Evolutionary conservation across 2,888 invertebrate genomes (phyloP).

Genomic region (Phyllotreta cruciferae): DNA sequence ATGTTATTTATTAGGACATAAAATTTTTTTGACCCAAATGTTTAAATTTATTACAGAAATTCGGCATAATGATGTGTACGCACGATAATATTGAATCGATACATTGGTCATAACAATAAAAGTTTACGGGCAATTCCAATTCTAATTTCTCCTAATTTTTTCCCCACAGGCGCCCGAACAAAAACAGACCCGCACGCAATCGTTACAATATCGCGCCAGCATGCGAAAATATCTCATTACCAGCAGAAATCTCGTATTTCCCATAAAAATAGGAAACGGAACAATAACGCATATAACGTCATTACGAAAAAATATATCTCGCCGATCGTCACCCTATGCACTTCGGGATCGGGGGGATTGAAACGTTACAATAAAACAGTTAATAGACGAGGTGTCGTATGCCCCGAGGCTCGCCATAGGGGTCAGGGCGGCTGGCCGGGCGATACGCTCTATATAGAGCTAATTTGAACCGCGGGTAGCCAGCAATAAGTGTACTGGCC

Average conservation of each 20-base stretch:
- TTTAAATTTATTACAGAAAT: too few relatives aligned
- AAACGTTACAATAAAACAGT: constrained; percentile 62
- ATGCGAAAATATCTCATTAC: constrained; percentile 55
- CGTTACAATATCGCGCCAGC: constrained; percentile 40
- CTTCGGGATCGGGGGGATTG: constrained; percentile 53
- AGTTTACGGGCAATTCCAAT: constrained; percentile 20
- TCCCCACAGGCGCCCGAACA: constrained; percentile 22
- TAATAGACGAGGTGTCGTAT: constrained; percentile 62
- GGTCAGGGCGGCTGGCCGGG: constrained; percentile 52
- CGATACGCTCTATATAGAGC: constrained; percentile 57
- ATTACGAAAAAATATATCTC: constrained; percentile 54
- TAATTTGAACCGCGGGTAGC: constrained; percentile 62
- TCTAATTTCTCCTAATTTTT: constrained; percentile 40
- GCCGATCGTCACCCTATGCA: constrained; percentile 47
- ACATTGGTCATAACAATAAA: constrained; percentile 15
- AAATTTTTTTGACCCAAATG: too few relatives aligned
- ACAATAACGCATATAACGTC: constrained; percentile 53
- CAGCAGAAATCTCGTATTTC: constrained; percentile 48
- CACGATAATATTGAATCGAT: background rate
- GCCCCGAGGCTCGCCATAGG: constrained; percentile 57
- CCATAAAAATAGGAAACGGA: constrained; percentile 51
- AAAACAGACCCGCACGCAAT: constrained; percentile 32
- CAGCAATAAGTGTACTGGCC: constrained; percentile 56
- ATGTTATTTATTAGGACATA: too few relatives aligned
- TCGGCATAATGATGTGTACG: too few relatives aligned